phyloP scores from a whole-genome alignment of 2,113 vertebrate genomes.

The Tichodroma muraria region DNA sequence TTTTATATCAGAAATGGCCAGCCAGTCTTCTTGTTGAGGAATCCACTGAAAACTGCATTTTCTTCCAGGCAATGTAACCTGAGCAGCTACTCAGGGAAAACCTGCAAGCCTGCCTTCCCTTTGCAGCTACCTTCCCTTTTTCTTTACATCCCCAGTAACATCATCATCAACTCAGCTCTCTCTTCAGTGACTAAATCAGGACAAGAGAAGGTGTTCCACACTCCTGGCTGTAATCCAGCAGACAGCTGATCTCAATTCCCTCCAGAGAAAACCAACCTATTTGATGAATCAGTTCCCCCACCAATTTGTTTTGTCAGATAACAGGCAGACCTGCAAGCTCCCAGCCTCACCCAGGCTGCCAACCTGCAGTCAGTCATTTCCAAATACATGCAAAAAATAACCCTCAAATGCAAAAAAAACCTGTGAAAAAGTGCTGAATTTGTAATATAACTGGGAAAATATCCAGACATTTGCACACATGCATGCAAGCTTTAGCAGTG shows the following conservation, averaged over 20 bases:
- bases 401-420: background rate
- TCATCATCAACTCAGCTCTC: background rate
- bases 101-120: background rate
- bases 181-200: background rate
- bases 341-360: background rate
- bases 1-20: background rate
- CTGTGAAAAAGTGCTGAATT: background rate
- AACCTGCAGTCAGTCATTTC: background rate
- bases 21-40: background rate
- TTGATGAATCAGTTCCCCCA: background rate
- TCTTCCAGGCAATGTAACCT: background rate
- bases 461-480: background rate
- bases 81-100: background rate
- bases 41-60: background rate
- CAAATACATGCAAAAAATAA: background rate
- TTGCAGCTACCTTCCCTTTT: background rate
- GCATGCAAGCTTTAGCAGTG: background rate
- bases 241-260: background rate
- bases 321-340: background rate
- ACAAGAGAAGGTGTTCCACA: background rate
- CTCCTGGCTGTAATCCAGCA: background rate
- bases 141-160: background rate
- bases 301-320: background rate
- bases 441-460: background rate
- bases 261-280: background rate